phyloP scores from a whole-genome alignment of 2,113 vertebrate genomes.

The Marmota flaviventris region DNA sequence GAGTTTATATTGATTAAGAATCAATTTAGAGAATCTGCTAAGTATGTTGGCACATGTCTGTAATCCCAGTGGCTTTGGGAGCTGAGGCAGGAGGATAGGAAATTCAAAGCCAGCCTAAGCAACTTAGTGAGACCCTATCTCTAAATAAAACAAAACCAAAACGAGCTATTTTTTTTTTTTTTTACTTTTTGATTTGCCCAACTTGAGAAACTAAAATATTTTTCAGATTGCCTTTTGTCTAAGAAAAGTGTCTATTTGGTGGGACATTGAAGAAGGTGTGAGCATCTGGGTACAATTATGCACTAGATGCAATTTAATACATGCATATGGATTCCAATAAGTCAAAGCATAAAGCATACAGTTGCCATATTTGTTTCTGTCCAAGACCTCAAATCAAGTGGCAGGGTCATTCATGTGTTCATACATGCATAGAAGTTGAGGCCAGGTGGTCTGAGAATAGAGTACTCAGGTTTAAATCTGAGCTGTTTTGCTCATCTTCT shows the following conservation, averaged over 20 bases:
- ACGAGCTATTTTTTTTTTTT: neutral
- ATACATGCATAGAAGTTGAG: rapidly evolving
- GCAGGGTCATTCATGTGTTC: no score
- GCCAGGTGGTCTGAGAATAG: neutral
- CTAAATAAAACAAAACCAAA: no score
- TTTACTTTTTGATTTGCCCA: neutral
- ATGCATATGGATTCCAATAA: neutral
- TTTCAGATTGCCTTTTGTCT: neutral
- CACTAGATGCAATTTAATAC: neutral
- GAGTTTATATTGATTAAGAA: neutral
- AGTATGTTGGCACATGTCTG: no score
- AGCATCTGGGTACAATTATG: no score
- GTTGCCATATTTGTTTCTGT: neutral
- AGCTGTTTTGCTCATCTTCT: neutral
- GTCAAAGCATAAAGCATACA: neutral
- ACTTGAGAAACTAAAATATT: neutral
- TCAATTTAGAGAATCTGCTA: neutral
- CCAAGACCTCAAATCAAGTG: neutral
- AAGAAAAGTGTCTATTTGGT: neutral
- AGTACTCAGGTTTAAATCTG: neutral
- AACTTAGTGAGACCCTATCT: no score
- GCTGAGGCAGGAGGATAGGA: no score
- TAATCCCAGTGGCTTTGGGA: no score
- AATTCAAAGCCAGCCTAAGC: no score
- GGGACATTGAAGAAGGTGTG: neutral